Evolutionary conservation across 2,113 vertebrate species (phyloP).

Genomic region (Oryzias woworae): DNA sequence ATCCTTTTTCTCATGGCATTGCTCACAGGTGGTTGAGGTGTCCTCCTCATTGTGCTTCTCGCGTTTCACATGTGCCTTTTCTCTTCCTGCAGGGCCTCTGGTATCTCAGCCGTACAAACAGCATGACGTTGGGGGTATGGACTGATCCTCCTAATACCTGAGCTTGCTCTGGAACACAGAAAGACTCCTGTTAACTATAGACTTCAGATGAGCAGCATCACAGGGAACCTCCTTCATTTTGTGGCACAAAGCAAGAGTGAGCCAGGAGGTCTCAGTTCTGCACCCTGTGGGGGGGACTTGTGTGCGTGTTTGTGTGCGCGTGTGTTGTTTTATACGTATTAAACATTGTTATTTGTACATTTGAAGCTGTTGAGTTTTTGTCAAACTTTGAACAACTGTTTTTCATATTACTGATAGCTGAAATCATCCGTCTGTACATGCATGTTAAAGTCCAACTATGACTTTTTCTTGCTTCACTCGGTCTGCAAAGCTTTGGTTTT

Average conservation of each 20-base stretch:
- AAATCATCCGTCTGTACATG: too few relatives aligned
- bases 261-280: conserved; percentile 28
- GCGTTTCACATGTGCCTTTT: not conserved
- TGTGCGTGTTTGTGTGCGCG: conserved; percentile 7
- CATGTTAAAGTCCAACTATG: too few relatives aligned
- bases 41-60: not conserved
- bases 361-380: not conserved
- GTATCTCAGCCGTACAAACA: conserved; percentile 75
- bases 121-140: conserved; percentile 78
- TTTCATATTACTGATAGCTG: too few relatives aligned
- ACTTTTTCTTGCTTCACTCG: too few relatives aligned
- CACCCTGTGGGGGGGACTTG: conserved; percentile 26
- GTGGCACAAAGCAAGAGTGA: conserved; percentile 12
- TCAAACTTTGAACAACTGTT: too few relatives aligned
- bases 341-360: conserved; percentile 56
- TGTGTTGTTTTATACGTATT: conserved; percentile 65
- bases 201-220: conserved; percentile 26
- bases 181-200: conserved; percentile 21
- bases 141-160: conserved; percentile 48
- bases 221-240: conserved; percentile 10
- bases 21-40: not conserved
- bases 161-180: conserved; percentile 13
- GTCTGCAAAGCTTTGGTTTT: too few relatives aligned
- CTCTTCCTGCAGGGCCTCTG: conserved; percentile 61
- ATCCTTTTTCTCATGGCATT: not conserved